Evolutionary conservation across 2,113 vertebrate species (phyloP), one percentile per base, ranked within the genome.

Genomic region (Anhinga rufa): DNA sequence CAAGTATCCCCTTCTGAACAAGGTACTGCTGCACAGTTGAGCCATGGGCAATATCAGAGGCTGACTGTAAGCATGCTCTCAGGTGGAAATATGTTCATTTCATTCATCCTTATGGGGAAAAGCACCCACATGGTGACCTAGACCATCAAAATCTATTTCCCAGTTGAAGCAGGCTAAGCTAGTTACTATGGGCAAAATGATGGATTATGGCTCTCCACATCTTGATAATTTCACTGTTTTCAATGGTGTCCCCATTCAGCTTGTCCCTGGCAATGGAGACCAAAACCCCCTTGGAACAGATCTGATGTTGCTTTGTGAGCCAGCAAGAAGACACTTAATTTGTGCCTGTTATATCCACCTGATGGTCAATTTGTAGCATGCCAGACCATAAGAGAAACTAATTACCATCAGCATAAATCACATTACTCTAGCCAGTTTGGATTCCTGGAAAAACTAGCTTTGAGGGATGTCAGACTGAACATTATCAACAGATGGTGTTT

Each of bases 381-480:
- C 57, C 88, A 95, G 86, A 29, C 38, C 69, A 52, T 75, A 83
- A 48, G 76, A 84, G 29, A 38, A 24, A 19, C 60, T 75, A 75
- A 94, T 88, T 81, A 79, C 44, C 60, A 86, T 8, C 69, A 88
- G 15, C 69, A 93, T 38, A 75, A 86, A 82, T 64, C 65, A 72
- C 57, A 68, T 48, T 81, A 42, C 48, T 54, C 48, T 49, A 17
- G 2, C 40, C 86, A 89, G 49, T 60, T 83, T 84, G 49, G 40
- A 60, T 88, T 94, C 96, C 86, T 82, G 95, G 88, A 95, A 94
- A 91, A 82, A 31, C 61, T 65, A 12, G 21, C 76, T 94, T 75
- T 78, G 60, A 86, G 57, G 55, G 44, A 82, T 36, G 80, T 88
- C 86, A 88, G 69, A 65, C 44, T 66, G 69, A 79, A 72, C 54